These are phyloP conservation scores for Cheilosia variabilis DNA, from an alignment of 2,888 invertebrate genomes.

Conservation along the genomic window DNA sequence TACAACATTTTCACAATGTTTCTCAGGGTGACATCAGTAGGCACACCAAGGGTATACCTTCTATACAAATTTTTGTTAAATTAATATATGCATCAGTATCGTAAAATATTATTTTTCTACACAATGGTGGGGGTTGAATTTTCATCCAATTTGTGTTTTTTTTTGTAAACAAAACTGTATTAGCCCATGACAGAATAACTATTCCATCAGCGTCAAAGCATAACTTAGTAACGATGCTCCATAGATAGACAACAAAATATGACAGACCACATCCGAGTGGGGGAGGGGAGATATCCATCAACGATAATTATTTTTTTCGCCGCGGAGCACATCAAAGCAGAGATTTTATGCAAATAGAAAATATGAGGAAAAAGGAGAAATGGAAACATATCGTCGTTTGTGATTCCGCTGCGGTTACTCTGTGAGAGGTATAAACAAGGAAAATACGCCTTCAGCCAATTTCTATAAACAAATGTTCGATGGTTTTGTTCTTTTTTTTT, in stretches of 20 bases:
- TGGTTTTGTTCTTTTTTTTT: background rate
- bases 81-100: constrained; percentile 49
- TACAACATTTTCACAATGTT: background rate
- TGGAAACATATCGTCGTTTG: constrained; percentile 22
- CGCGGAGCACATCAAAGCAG: constrained; percentile 47
- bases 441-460: constrained; percentile 4
- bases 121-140: too few relatives aligned
- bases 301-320: constrained; percentile 54
- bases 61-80: constrained; percentile 26
- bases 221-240: constrained; percentile 44
- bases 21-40: background rate
- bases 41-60: background rate
- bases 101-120: constrained; percentile 30
- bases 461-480: constrained; percentile 17
- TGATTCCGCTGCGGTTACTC: constrained; percentile 36
- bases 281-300: constrained; percentile 42
- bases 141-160: too few relatives aligned
- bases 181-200: constrained; percentile 22
- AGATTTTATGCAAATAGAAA: constrained; percentile 50
- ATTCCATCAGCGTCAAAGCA: constrained; percentile 46
- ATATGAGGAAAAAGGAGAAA: constrained; percentile 4
- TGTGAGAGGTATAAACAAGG: constrained; percentile 12
- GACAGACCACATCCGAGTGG: background rate
- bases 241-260: constrained; percentile 9
- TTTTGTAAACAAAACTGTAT: constrained; percentile 40